Conservation (phyloP, 2,113 vertebrate species). For the Scortum barcoo region DNA sequence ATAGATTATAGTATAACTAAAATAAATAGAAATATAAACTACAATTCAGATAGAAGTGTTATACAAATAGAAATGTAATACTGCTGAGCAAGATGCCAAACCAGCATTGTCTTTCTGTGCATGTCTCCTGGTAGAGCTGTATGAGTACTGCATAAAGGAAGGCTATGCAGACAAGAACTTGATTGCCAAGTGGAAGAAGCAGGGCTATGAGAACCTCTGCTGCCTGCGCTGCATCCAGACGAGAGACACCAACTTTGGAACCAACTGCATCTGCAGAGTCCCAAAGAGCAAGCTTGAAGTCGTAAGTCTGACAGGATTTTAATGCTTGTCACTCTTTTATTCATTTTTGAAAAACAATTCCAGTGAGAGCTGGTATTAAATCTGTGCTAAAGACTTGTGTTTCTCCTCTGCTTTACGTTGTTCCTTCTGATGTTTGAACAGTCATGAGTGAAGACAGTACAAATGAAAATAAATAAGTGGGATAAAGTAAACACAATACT, state of each 20-base stretch:
- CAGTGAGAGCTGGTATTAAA: neutral
- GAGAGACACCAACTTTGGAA: conserved; percentile 97
- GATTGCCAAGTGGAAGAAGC: conserved; percentile 99
- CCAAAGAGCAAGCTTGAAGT: conserved; percentile 99
- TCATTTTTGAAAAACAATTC: neutral
- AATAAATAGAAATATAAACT: too few species aligned
- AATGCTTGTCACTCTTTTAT: neutral
- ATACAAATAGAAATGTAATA: too few species aligned
- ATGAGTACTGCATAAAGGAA: conserved; percentile 98
- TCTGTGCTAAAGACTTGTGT: neutral
- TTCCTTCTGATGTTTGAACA: neutral
- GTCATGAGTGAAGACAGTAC: neutral
- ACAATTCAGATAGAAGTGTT: too few species aligned
- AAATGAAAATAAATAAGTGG: neutral
- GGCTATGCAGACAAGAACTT: conserved; percentile 98
- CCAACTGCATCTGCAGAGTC: conserved; percentile 98
- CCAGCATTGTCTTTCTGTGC: neutral
- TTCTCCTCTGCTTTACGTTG: neutral
- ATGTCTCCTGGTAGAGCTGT: conserved; percentile 88
- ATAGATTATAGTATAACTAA: too few species aligned
- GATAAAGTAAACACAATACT: neutral
- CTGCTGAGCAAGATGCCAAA: neutral
- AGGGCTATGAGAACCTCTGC: conserved; percentile 97
- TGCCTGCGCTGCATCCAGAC: conserved; percentile 98
- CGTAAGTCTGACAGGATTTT: conserved; percentile 81